These are phyloP conservation scores for Protobothrops flavoviridis DNA, from an alignment of 2,113 vertebrate species.

Conservation along the genomic window DNA sequence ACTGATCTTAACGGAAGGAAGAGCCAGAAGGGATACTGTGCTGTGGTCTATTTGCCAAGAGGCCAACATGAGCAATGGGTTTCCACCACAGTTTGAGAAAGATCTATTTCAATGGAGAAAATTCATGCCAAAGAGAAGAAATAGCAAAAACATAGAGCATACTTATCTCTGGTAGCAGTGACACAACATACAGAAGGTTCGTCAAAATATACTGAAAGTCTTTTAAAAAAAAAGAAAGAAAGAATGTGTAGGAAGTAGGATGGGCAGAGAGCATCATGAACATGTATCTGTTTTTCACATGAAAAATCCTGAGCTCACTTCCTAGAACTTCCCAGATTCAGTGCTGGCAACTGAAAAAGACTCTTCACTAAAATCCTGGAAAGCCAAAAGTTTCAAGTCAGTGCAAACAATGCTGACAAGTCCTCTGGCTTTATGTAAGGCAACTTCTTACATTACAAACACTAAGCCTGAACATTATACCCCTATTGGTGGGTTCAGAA, in stretches of 20 bases:
- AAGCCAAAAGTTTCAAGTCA: background rate
- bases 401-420: background rate
- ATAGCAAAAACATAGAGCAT: fast-evolving
- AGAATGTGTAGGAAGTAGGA: background rate
- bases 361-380: background rate
- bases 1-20: background rate
- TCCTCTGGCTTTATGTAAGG: background rate
- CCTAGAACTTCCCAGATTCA: background rate
- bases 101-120: background rate
- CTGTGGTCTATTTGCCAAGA: background rate
- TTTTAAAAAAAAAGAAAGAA: background rate
- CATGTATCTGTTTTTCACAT: background rate
- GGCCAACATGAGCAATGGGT: background rate
- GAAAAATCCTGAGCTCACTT: background rate
- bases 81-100: background rate
- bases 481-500: background rate
- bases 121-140: fast-evolving
- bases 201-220: background rate
- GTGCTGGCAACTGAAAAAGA: background rate
- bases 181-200: background rate
- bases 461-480: background rate
- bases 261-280: background rate
- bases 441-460: background rate
- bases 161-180: background rate
- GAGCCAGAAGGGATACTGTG: fast-evolving